Evolutionary conservation across 2,113 vertebrate genomes (phyloP).

Genomic region (Chaenogobius annularis): DNA sequence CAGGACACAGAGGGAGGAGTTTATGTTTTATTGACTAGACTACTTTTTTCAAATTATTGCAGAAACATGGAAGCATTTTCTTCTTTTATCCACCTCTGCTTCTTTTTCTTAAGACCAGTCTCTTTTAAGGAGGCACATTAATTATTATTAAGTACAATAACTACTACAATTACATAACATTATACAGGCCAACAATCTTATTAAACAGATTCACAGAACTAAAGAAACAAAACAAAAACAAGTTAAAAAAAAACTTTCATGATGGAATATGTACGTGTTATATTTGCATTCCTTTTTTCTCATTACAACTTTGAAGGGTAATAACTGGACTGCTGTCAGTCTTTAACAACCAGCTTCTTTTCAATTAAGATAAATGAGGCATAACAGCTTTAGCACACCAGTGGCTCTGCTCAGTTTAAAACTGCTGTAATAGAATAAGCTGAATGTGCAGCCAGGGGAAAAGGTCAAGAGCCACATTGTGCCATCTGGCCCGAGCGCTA

Average conservation of each 20-base stretch:
- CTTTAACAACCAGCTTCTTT: not conserved
- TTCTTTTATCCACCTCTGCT: too few species aligned
- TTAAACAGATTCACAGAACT: too few species aligned
- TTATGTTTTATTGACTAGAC: too few species aligned
- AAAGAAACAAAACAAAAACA: too few species aligned
- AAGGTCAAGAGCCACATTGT: slow-evolving; percentile 13
- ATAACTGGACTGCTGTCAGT: not conserved
- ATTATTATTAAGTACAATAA: not conserved
- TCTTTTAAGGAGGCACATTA: too few species aligned
- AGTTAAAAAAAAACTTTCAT: too few species aligned
- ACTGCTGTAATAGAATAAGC: slow-evolving; percentile 10
- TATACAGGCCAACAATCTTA: too few species aligned
- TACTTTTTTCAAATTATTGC: too few species aligned
- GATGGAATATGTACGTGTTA: not conserved
- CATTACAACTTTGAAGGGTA: not conserved
- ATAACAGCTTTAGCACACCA: not conserved
- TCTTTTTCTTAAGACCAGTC: too few species aligned
- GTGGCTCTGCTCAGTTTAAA: slow-evolving; percentile 1
- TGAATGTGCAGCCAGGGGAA: not conserved
- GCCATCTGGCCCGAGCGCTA: slow-evolving; percentile 13
- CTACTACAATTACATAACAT: not conserved
- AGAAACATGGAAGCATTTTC: too few species aligned
- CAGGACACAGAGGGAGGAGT: not conserved
- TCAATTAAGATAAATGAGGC: not conserved
- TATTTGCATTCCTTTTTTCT: too few species aligned